Base-by-base conservation (phyloP, 2,888 invertebrate species). In the Tribolium freemani region DNA sequence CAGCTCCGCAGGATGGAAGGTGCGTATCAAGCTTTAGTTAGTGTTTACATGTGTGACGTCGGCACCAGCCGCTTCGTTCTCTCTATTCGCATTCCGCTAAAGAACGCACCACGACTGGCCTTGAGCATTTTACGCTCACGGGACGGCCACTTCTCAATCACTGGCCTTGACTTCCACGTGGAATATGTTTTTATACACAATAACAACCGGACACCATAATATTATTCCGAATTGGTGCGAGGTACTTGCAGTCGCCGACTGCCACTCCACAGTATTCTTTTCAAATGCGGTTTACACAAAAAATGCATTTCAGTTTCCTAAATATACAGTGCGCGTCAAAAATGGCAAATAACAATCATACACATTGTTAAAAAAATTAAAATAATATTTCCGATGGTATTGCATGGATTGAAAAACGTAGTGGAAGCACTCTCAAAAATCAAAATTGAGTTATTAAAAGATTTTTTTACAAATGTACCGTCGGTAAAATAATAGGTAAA, bases 1-100 rank as follows among this genome's bases (percentile, higher is more conserved):
- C 88, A 98, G 98, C 85, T 99, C 99, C 72, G 99, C 99, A 76
- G 99, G 99, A 85, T 99, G 99, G 99, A 99, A 99, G 98, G 99
- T 99, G 87, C 50, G 57, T 53, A 61, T 4, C 16, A 2, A 16
- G 11, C 10, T 16, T 13, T 53, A n/a, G n/a, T 13, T 53, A n/a
- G 3, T 67, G 56, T 53, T 67, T 67, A 46, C 67, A 44, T 26
- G 56, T 21, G 61, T 61, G 61, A 61, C 61, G 61, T 61, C 20
- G 16, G 9, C 53, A 21, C 57, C 16, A n/a, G 20, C 51, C 11
- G 21, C 13, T 26, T 13, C 16, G 38, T 10, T 45, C 16, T 5
- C n/a, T 54, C 45, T 56, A 64, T 72, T 72, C 69, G 69, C 72
- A 69, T 69, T 64, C 72, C 69, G 66, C 69, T 2, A 69, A 71